A percentile compares a stretch with the other conserved stretches of the same genome.
Evolutionary conservation across 2,888 invertebrate species (phyloP).

Genomic region (Apantesis nais): DNA sequence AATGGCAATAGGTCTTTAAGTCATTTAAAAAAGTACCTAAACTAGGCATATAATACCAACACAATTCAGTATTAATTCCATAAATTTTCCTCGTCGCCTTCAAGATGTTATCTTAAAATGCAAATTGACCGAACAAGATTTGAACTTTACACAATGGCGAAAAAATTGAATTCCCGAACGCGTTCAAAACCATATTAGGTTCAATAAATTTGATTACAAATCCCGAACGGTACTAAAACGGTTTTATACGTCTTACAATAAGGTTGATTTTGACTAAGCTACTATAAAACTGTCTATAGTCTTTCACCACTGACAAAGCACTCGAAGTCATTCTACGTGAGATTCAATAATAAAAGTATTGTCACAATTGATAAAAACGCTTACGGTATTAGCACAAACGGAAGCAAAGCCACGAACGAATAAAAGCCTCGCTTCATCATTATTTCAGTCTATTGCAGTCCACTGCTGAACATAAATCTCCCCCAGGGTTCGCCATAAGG

Average conservation of each 20-base stretch:
- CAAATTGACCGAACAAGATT: constrained; percentile 11
- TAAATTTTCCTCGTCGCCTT: constrained; percentile 1
- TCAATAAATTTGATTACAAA: constrained; percentile 19
- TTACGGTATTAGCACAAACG: neutral
- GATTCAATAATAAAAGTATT: constrained; percentile 24
- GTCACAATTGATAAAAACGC: constrained; percentile 3
- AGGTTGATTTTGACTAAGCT: constrained; percentile 13
- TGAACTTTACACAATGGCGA: constrained; percentile 13
- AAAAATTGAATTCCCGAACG: constrained; percentile 14
- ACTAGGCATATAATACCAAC: too few relatives aligned
- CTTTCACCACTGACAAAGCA: constrained; percentile 15
- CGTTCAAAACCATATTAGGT: constrained; percentile 18
- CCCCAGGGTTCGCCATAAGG: too few relatives aligned
- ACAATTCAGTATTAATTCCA: constrained; percentile 6
- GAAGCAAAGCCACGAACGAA: neutral
- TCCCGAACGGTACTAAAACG: neutral
- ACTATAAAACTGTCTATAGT: constrained; percentile 2
- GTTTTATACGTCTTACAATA: constrained; percentile 7
- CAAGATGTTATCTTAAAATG: constrained; percentile 12
- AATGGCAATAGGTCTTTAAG: neutral
- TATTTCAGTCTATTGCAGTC: too few relatives aligned
- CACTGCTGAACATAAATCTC: too few relatives aligned
- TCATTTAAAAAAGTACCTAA: too few relatives aligned
- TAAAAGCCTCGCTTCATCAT: neutral
- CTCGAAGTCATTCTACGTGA: constrained; percentile 19